Base-by-base conservation (phyloP, 2,797 vertebrate genomes). In the Sylvilagus floridanus region DNA sequence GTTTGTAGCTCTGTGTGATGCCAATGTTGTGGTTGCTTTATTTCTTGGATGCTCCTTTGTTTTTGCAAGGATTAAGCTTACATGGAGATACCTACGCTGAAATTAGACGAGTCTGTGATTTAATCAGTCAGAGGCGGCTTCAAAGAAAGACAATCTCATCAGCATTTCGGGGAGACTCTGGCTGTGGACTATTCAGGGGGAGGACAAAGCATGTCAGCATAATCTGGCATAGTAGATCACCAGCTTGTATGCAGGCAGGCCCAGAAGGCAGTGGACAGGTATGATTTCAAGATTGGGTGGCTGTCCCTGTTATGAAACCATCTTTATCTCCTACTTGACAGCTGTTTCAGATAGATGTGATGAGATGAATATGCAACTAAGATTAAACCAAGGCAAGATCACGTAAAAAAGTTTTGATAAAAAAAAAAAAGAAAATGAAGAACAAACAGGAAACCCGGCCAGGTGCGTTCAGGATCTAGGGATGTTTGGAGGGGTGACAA, bases 221-320 rank as follows among this genome's bases (percentile, higher is more conserved):
- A 73, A 14, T 52, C 75, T 91, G 73, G 77, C 66, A 10, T 19
- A 0, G 16, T 1, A 21, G 37, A 88, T 30, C 50, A 30, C 14
- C 6, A 17, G 17, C 21, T 57, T 62, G 85, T 94, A 84, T 84
- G 78, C 91, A 65, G 76, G 52, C 12, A 19, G 72, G 21, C 30
- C 35, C 32, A 54, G 82, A 75, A 93, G 89, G 68, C 84, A 30
- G 94, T 66, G 72, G 63, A 57, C 54, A 81, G n/a, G 68, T 28
- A 22, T 57, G 71, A 35, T 69, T 82, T 32, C 4, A 2, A 50
- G 47, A 13, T 12, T 26, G 62, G 63, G 63, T 57, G 60, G 28
- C 9, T 4, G 6, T 54, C 16, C 5, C 24, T 30, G 13, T 94
- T 97, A 87, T 30, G 66, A 95, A 97, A 97, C 35, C 19, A 1